These are phyloP conservation scores for Psittacara wagleri DNA, from an alignment of 2,113 vertebrate species.

Conservation along the genomic window DNA sequence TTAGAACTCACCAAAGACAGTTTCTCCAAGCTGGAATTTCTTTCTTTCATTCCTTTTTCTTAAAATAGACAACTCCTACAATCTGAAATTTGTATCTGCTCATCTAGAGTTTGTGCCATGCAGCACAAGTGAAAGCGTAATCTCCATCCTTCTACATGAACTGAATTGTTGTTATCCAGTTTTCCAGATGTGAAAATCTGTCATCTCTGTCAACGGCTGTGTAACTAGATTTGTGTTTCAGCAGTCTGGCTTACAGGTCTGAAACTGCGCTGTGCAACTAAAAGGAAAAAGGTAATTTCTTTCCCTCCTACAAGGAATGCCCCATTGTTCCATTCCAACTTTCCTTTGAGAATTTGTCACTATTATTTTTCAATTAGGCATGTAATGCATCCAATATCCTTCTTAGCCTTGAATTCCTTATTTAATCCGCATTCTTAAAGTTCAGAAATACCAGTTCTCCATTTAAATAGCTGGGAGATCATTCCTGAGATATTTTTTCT, in stretches of 20 bases:
- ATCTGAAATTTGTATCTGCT: constrained; percentile 63
- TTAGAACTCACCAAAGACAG: constrained; percentile 17
- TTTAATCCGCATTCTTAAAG: background rate
- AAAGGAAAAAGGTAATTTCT: constrained; percentile 66
- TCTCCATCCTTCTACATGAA: constrained; percentile 68
- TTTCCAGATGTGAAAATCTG: constrained; percentile 76
- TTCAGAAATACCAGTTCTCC: background rate
- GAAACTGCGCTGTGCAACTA: constrained; percentile 41
- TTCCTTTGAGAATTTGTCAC: constrained; percentile 49
- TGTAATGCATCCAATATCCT: constrained; percentile 28
- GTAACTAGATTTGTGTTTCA: constrained; percentile 59
- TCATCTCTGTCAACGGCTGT: constrained; percentile 62
- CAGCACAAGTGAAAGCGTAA: constrained; percentile 66
- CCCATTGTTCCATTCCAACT: constrained; percentile 31
- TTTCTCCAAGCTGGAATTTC: constrained; percentile 30
- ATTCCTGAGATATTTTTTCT: background rate
- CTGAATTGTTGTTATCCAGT: constrained; percentile 72
- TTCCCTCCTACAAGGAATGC: constrained; percentile 28
- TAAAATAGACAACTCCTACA: background rate
- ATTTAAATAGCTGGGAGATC: background rate
- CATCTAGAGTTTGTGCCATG: constrained; percentile 58
- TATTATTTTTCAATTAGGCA: constrained; percentile 63
- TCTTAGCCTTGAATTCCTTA: background rate
- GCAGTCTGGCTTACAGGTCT: constrained; percentile 44
- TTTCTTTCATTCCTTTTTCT: background rate